Conservation (phyloP, 2,888 invertebrate species). For the Andrena minutula region DNA sequence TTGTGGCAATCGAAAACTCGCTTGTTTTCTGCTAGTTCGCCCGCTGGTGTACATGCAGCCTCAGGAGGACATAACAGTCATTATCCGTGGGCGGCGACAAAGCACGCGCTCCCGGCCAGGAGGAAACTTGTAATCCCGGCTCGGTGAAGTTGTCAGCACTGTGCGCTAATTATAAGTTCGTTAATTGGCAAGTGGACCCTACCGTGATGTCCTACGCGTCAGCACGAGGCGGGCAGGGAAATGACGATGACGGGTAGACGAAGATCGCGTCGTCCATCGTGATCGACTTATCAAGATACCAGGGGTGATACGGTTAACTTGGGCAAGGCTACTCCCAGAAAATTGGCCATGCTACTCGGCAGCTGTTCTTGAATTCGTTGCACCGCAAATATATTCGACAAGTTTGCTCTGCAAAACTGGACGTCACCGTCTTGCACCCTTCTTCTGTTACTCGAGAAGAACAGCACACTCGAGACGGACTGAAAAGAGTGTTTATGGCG, state of each 20-base stretch:
- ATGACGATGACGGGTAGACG: slow-evolving; percentile 46
- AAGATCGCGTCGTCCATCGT: slow-evolving; percentile 8
- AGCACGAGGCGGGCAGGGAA: slow-evolving; percentile 15
- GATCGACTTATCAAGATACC: slow-evolving; percentile 35
- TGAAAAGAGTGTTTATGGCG: not conserved
- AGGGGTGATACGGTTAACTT: not conserved
- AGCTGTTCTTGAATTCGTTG: no score
- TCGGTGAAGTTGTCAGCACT: slow-evolving; percentile 66
- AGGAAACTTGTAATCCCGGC: slow-evolving; percentile 66
- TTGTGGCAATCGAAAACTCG: slow-evolving; percentile 12
- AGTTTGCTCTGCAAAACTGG: no score
- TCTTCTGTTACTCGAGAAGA: no score
- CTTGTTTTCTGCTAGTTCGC: slow-evolving; percentile 17
- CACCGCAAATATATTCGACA: no score
- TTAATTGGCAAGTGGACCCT: slow-evolving; percentile 76
- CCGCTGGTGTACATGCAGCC: slow-evolving; percentile 8
- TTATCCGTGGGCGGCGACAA: slow-evolving; percentile 63
- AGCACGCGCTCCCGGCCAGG: slow-evolving; percentile 60
- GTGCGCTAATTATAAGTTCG: slow-evolving; percentile 80
- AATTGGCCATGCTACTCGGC: not conserved
- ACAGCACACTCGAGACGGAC: not conserved
- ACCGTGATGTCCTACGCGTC: slow-evolving; percentile 42
- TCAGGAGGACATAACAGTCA: slow-evolving; percentile 56
- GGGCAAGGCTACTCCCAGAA: not conserved
- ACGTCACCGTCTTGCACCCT: no score